Base-by-base conservation (phyloP, 2,888 invertebrate genomes). In the Podotricha telesiphe region DNA sequence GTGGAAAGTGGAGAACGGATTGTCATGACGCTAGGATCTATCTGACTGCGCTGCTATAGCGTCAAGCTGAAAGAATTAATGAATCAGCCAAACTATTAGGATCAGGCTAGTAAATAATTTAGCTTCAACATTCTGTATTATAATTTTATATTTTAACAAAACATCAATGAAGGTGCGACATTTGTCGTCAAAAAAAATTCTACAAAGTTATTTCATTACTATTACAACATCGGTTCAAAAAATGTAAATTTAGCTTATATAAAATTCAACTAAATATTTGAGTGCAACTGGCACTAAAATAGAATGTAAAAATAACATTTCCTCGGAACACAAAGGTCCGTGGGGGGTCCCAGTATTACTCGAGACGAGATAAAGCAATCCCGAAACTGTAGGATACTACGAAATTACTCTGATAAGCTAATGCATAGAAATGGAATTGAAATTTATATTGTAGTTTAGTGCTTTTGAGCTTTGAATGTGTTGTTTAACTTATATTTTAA, bases 351-450 rank as follows among this genome's bases (percentile, higher is more conserved):
- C 68, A 47, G 65, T 45, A 34, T 68, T 59, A 45, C 17, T 42
- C 50, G 40, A 58, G 34, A 67, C 53, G 53, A 63, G 47, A 67
- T 42, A 42, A 48, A 63, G 42, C 64, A 58, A 64, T 58, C 55
- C 58, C 58, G n/a, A 63, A 58, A 58, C 68, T 51, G 56, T 50
- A 58, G 42, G 51, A 20, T 34, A 55, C 48, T 56, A 50, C 28
- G 58, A 55, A 40, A 64, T 53, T 22, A 40, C 55, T 68, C 40
- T 58, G 64, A 68, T 68, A 64, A 58, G 42, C 56, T 68, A 64
- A 68, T 59, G 64, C 64, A 68, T 68, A 20, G 63, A 50, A 28
- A 68, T 58, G 28, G 42, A 56, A 64, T 68, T 50, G 64, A 48
- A 58, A 58, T 19, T 48, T 65, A 37, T 42, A 58, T 40, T n/a